These are phyloP conservation scores for Balaenoptera acutorostrata DNA, from an alignment of 2,113 vertebrate species.

Conservation along the genomic window DNA sequence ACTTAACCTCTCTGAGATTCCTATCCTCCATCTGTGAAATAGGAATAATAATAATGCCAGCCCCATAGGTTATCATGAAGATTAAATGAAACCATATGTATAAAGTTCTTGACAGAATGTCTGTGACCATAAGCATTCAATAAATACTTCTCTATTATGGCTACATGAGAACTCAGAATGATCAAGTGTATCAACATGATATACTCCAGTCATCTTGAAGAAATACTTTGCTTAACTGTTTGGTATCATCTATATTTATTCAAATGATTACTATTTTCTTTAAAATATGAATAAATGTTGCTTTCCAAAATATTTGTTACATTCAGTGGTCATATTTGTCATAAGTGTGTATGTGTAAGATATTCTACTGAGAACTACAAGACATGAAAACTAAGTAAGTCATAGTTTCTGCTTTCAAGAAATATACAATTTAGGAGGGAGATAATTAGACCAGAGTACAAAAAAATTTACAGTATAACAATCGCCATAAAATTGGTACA, in stretches of 20 bases:
- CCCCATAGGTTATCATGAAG: background rate
- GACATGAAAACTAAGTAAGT: background rate
- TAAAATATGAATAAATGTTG: background rate
- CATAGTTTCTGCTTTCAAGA: background rate
- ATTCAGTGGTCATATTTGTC: background rate
- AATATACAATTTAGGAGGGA: background rate
- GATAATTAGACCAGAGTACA: background rate
- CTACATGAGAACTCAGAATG: background rate
- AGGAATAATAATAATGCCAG: background rate
- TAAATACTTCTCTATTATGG: background rate
- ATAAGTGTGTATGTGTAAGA: background rate
- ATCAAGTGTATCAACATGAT: background rate
- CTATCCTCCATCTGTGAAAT: background rate
- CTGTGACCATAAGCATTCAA: background rate
- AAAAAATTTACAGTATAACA: background rate
- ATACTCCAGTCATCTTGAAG: background rate
- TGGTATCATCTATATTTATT: background rate
- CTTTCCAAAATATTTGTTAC: background rate
- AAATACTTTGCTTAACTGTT: background rate
- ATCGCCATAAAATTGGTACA: background rate
- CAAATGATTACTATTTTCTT: background rate
- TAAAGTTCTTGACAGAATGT: background rate
- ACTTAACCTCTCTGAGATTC: background rate
- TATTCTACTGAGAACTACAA: background rate
- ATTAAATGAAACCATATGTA: background rate